Evolutionary conservation across 2,888 invertebrate species (phyloP), one percentile per base, ranked within the genome.

Genomic region (Thyatira batis): DNA sequence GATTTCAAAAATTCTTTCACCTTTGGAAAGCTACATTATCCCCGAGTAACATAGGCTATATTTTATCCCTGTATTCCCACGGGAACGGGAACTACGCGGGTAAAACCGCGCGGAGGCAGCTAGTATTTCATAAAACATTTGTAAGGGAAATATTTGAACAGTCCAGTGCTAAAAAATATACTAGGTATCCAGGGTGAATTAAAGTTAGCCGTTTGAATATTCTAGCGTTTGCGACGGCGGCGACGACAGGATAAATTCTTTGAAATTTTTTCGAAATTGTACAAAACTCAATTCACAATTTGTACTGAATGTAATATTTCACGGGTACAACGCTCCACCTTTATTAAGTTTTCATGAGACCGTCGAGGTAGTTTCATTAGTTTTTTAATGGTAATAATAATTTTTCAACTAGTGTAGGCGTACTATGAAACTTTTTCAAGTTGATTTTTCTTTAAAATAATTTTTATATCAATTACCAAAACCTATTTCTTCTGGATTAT

Each of bases 181-280:
- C 39, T 8, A 2, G 0, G 13, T 39, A 8, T 17, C 2, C 39
- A 17, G 8, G 0, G 13, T 8, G 8, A 39, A 39, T 39, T 39
- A 39, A 39, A 39, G 8, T 39, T 39, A 39, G 39, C 39, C 17
- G 8, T 39, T 25, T 44, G 49, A 51, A 54, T 49, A 54, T 48
- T 33, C 33, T n/a, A 39, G 39, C 39, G n/a, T 1, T 39, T 39
- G 13, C 17, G 39, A 39, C 17, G 30, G 30, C 28, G 3, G 30
- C 17, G 39, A 0, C 39, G 39, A 5, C 39, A 8, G 13, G 39
- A 39, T 39, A 39, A 39, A 39, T 39, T 39, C 39, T 39, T 39
- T 39, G 13, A 13, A n/a, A 39, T 39, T 39, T n/a, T 39, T 39
- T 39, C 39, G 39, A 39, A 39, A 39, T 39, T 39, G 39, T 39